Evolutionary conservation across 1,140 invertebrate species (phyloP), one percentile per base, ranked within the genome.

Genomic region (Geopemphigus sp.): DNA sequence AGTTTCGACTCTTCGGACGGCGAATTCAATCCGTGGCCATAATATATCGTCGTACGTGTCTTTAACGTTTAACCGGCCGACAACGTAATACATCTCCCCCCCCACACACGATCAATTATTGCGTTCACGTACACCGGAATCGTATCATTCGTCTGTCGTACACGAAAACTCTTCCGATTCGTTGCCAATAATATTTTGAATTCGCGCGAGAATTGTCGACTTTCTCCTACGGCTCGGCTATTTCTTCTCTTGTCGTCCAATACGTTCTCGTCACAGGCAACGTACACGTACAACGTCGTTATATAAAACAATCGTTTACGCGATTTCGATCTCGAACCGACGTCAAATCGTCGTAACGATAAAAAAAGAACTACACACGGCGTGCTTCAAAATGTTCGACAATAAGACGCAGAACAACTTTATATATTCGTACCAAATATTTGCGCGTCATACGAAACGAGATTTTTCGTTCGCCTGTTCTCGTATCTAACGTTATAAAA

Each of bases 131-230:
- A 5, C 5, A 53, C 2, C 3, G 12, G 22, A 50, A 50, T 53
- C 50, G 47, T 50, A 53, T 70, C 45, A n/a, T n/a, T 47, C 32
- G 14, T 11, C 24, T 5, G 17, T 3, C 8, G 32, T 39, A 39
- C 32, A 39, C 8, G 8, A 39, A n/a, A n/a, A n/a, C n/a, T 32
- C 32, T 22, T 68, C 45, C 22, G 19, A 70, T 53, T 26, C 12
- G 66, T 15, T 70, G 66, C 66, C 66, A 70, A 70, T 53, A 70
- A 70, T 53, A 70, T 26, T 50, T 70, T 26, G 15, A 70, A 53
- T 45, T 6, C 45, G 14, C 26, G 17, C 26, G 24, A 45, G 14
- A 70, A 70, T 70, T 50, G 26, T 70, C 15, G 22, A 24, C 66
- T 50, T 50, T 70, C 66, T 47, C 39, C 64, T 45, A 22, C 19